phyloP scores from a whole-genome alignment of 2,888 invertebrate species.

The Herminia tarsipennalis region DNA sequence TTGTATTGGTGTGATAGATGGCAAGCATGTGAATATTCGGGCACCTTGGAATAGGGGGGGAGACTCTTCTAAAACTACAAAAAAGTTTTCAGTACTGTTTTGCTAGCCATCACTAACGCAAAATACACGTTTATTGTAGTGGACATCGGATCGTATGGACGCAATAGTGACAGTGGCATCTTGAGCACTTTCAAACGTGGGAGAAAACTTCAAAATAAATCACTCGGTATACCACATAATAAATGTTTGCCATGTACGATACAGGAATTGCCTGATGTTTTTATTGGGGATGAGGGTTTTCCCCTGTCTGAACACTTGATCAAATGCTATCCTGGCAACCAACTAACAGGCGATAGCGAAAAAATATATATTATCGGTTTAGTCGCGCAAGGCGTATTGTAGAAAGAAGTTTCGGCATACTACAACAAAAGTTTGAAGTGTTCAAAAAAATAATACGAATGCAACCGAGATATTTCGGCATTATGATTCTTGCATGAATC shows the following conservation, averaged over 20 bases:
- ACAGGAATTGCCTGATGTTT: slow-evolving; percentile 13
- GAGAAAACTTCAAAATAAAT: slow-evolving; percentile 14
- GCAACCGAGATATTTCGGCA: neutral
- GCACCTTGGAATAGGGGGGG: slow-evolving; percentile 25
- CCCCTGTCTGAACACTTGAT: slow-evolving; percentile 15
- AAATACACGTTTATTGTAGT: slow-evolving; percentile 23
- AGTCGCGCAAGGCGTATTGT: slow-evolving; percentile 10
- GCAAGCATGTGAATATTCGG: slow-evolving; percentile 8
- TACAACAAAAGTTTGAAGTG: neutral
- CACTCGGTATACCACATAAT: slow-evolving; percentile 16
- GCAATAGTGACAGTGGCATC: slow-evolving; percentile 17
- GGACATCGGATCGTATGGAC: slow-evolving; percentile 24
- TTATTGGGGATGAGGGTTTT: slow-evolving; percentile 19
- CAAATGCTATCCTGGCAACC: slow-evolving; percentile 16
- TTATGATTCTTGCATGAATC: neutral
- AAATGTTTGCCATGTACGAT: slow-evolving; percentile 22
- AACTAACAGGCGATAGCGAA: slow-evolving; percentile 2
- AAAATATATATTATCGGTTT: slow-evolving; percentile 16
- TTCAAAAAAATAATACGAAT: neutral
- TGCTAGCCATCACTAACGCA: slow-evolving; percentile 24
- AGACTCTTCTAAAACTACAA: slow-evolving; percentile 24
- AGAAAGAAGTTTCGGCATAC: neutral
- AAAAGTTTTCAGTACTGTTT: slow-evolving; percentile 21
- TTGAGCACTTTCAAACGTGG: slow-evolving; percentile 20
- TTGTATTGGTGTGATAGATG: slow-evolving; percentile 13